phyloP scores from a whole-genome alignment of 2,888 invertebrate species.

The Aspidapion aeneum region DNA sequence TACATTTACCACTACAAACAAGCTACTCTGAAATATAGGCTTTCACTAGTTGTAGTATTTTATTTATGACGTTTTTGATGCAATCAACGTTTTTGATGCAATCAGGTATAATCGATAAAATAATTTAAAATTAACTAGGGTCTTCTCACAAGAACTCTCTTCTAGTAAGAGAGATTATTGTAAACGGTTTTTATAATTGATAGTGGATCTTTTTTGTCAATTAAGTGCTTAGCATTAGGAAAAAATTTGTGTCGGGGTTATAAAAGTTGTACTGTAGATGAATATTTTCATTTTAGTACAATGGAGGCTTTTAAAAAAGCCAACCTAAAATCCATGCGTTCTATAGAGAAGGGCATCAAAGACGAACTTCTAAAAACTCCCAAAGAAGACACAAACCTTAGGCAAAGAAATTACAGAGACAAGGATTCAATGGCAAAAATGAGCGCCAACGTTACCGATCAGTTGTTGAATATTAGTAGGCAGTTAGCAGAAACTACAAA shows the following conservation, averaged over 20 bases:
- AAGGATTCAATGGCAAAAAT: constrained; percentile 64
- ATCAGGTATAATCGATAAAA: too few species aligned
- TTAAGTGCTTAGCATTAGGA: not conserved
- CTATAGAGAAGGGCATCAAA: constrained; percentile 72
- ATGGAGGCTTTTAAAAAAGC: constrained; percentile 76
- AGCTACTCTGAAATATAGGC: too few species aligned
- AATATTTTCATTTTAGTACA: constrained; percentile 50
- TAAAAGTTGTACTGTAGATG: not conserved
- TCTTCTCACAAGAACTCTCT: too few species aligned
- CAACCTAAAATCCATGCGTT: constrained; percentile 72
- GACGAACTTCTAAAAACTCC: constrained; percentile 63
- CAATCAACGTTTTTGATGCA: too few species aligned
- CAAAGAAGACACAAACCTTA: constrained; percentile 52
- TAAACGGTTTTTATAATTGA: too few species aligned
- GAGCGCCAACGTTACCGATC: constrained; percentile 79
- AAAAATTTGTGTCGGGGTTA: too few species aligned
- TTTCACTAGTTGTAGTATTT: too few species aligned
- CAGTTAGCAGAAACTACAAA: constrained; percentile 80
- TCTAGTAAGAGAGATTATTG: too few species aligned
- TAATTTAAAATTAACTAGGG: too few species aligned
- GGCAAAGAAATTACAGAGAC: constrained; percentile 64
- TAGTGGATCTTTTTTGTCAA: not conserved
- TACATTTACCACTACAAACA: too few species aligned
- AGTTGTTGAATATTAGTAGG: constrained; percentile 77
- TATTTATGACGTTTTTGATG: too few species aligned